These are phyloP conservation scores for Dioctria linearis DNA, from an alignment of 2,888 invertebrate species.

Conservation along the genomic window DNA sequence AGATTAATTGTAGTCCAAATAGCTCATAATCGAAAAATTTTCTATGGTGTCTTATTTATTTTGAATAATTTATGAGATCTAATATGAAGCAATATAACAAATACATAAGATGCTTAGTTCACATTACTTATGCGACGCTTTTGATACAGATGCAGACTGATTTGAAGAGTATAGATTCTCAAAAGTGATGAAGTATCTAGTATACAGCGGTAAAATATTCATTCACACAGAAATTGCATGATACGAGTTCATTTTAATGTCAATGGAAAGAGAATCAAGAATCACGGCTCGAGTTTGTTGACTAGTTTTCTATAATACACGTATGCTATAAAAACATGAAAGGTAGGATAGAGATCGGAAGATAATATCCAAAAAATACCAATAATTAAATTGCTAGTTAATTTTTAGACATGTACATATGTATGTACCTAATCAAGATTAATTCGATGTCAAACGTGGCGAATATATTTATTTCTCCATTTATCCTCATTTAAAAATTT, in stretches of 20 bases:
- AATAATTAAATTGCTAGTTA: too few relatives aligned
- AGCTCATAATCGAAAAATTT: not conserved
- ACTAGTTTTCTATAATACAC: too few relatives aligned
- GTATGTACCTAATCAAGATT: too few relatives aligned
- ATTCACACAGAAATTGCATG: not conserved
- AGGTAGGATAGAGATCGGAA: too few relatives aligned
- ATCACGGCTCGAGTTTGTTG: not conserved
- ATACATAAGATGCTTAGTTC: not conserved
- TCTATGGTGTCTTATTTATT: conserved; percentile 32
- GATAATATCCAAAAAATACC: too few relatives aligned
- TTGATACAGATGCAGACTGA: not conserved
- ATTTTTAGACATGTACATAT: too few relatives aligned
- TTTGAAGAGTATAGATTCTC: not conserved
- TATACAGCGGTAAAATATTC: not conserved
- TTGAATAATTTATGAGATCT: conserved; percentile 22
- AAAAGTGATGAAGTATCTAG: not conserved
- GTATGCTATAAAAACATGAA: too few relatives aligned
- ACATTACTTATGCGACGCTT: not conserved
- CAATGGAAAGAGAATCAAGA: not conserved
- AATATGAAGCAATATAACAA: not conserved
- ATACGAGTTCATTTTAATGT: not conserved
- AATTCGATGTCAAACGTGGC: too few relatives aligned
- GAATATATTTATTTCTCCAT: too few relatives aligned
- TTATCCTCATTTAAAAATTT: too few relatives aligned
- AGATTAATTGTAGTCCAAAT: too few relatives aligned